Evolutionary conservation across 2,113 vertebrate genomes (phyloP).

Genomic region (Heterochromis multidens): DNA sequence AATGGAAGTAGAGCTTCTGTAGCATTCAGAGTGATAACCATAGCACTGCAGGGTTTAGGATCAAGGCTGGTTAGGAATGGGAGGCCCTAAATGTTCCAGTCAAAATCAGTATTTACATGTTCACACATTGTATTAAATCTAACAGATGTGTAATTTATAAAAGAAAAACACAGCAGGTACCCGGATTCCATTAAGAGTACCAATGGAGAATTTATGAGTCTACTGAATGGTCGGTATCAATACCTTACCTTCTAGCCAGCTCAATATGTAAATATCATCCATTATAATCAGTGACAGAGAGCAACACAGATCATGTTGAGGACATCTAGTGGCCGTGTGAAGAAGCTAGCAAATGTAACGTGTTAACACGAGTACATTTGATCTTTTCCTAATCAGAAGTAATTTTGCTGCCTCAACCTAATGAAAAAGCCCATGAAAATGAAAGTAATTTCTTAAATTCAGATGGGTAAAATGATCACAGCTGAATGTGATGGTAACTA

Average conservation of each 20-base stretch:
- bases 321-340: neutral
- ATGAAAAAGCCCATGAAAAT: too few relatives aligned
- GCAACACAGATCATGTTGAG: neutral
- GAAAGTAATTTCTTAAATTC: too few relatives aligned
- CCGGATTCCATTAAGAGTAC: neutral
- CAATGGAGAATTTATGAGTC: neutral
- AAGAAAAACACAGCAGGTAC: neutral
- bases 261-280: rapidly evolving
- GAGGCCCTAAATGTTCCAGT: rapidly evolving
- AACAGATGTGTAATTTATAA: neutral
- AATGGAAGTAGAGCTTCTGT: neutral
- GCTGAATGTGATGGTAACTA: too few relatives aligned
- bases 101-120: neutral
- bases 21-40: neutral
- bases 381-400: too few relatives aligned
- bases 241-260: neutral
- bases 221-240: rapidly evolving
- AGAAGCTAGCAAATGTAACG: neutral
- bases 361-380: too few relatives aligned
- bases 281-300: neutral
- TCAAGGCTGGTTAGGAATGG: too few relatives aligned
- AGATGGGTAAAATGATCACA: too few relatives aligned
- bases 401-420: too few relatives aligned
- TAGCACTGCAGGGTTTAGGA: neutral
- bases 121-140: neutral